phyloP scores from a whole-genome alignment of 2,888 invertebrate genomes.

The Chrysopilus asiliformis region DNA sequence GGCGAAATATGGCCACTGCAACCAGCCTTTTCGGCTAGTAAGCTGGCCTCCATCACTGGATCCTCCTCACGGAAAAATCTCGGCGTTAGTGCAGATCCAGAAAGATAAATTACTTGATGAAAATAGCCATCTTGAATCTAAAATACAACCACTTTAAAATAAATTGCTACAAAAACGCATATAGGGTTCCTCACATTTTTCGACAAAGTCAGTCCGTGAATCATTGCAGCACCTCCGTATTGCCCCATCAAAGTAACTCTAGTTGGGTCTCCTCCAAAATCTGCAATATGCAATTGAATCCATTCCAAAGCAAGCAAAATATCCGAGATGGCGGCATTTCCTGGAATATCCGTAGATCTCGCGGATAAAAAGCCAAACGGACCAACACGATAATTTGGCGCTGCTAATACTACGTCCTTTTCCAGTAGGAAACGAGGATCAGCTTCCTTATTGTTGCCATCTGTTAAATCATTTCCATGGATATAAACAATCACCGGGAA shows the following conservation, averaged over 20 bases:
- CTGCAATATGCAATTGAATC: constrained; percentile 31
- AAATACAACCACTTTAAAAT: not conserved
- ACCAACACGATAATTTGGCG: constrained; percentile 31
- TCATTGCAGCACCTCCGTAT: constrained; percentile 35
- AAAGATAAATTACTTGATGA: constrained; percentile 33
- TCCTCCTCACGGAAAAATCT: constrained; percentile 31
- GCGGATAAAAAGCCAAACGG: constrained; percentile 35
- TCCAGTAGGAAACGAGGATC: constrained; percentile 31
- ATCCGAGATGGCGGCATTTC: constrained; percentile 37
- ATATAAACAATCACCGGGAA: constrained; percentile 10
- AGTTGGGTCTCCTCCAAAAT: constrained; percentile 34
- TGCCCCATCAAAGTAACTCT: constrained; percentile 36
- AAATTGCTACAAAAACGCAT: not conserved
- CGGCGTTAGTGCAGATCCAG: constrained; percentile 33
- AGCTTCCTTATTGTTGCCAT: constrained; percentile 18
- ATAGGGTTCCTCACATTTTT: constrained; percentile 23
- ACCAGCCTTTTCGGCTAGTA: no score
- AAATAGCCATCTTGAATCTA: constrained; percentile 28
- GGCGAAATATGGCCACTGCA: no score
- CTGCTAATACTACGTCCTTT: constrained; percentile 29
- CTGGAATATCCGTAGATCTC: constrained; percentile 30
- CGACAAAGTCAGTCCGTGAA: constrained; percentile 27
- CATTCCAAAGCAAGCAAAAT: constrained; percentile 33
- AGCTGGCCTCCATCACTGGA: no score
- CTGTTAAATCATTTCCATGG: constrained; percentile 6